Base-by-base conservation (phyloP, 1,140 invertebrate species). In the Leptinotarsa texana region DNA sequence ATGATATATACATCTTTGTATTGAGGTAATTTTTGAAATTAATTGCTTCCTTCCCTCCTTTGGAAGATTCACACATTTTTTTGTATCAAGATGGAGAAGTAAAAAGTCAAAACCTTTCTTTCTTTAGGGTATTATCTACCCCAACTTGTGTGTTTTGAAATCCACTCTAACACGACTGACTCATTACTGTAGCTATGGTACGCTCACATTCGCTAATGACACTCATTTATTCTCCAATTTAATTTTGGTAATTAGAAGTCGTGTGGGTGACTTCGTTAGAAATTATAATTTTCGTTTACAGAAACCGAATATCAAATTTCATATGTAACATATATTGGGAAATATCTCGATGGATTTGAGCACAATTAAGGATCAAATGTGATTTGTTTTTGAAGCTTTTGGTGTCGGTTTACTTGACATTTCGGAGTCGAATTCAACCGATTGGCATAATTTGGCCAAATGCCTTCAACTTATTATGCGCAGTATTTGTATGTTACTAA, bases 221-320 rank as follows among this genome's bases (percentile, higher is more conserved):
- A 70, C 70, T 75, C 73, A 80, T 80, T 80, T 77, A 77, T 80
- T 27, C 24, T 71, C 63, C 70, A 62, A 78, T 78, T 70, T 76
- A 78, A 80, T 80, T 80, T 80, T 48, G 76, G 76, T 74, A 78
- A 80, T 80, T 78, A 76, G 76, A 73, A 75, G 73, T 72, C 78
- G 75, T 77, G 77, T 75, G 74, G 78, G 69, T 66, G 75, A 74
- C 75, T 79, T 75, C 74, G 72, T 77, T 74, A 74, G 47, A 63
- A 69, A 78, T 77, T 77, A 80, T 77, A 76, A 78, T 74, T 78
- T 78, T 75, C 71, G 74, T 74, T 78, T 67, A 69, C 74, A 67
- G 65, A 67, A 67, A 67, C 13, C 24, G 24, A 72, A 75, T 73
- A 77, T 77, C 51, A 74, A 77, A 74, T 77, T 74, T 74, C 70